Base-by-base conservation (phyloP, 2,797 vertebrate genomes). In the Arrhamphus sclerolepis region DNA sequence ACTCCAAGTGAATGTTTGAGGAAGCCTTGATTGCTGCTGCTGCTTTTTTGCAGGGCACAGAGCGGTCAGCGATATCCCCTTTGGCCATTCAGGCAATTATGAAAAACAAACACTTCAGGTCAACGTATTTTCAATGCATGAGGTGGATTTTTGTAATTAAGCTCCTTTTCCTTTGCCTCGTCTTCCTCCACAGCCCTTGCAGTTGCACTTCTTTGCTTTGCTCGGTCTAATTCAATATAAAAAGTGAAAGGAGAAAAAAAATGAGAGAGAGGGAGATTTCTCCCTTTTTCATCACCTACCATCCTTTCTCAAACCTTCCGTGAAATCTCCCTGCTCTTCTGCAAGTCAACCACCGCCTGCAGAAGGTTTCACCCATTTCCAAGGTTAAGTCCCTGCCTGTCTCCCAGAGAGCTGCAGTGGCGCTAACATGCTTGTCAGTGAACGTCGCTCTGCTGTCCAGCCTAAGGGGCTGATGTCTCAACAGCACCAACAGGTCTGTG, bases 381-480 rank as follows among this genome's bases (percentile, higher is more conserved):
- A 76, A 78, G 83, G 80, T 83, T 73, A 72, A 63, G 68, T 46
- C 66, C 66, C 66, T 21, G 63, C 50, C 70, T n/a, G 77, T 72
- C 77, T 78, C 66, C 66, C 51, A 59, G 59, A 78, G 64, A 71
- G 70, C 48, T 2, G 40, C 69, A 39, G 43, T 6, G 54, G 71
- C 50, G 72, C 80, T 75, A 85, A 85, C 80, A 70, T n/a, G 61
- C 70, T 78, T 73, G 84, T 87, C 77, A 84, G 59, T 82, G 70
- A 34, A 40, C 40, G 67, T 70, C 51, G 57, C 67, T 56, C 56
- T 56, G 70, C 65, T 51, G 56, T 56, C 57, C 52, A 22, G 78
- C 71, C 82, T 62, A 13, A 34, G 78, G 77, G 78, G 57, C 48
- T 34, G 62, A 62, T 68, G 67, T 77, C 80, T 68, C 78, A 51